A percentile compares a stretch with the other conserved stretches of the same genome.
Evolutionary conservation across 2,888 invertebrate genomes (phyloP).

Genomic region (Rutpela maculata): DNA sequence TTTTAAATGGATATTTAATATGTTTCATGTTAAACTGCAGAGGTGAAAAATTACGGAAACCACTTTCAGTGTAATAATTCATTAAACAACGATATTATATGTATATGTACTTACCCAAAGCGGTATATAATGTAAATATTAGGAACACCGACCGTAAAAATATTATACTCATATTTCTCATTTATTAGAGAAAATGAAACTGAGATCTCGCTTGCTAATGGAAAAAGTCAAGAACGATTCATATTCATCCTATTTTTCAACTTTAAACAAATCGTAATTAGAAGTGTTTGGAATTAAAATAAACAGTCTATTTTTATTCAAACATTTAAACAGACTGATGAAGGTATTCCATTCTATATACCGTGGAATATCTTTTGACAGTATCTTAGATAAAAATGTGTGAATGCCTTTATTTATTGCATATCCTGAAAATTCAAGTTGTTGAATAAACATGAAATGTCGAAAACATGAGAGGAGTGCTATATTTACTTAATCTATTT

Average conservation of each 20-base stretch:
- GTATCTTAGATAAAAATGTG: not conserved
- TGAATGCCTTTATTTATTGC: not conserved
- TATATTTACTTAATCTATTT: not conserved
- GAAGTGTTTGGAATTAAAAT: constrained; percentile 13
- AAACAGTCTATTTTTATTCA: constrained; percentile 24
- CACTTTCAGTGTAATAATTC: not conserved
- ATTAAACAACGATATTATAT: not conserved
- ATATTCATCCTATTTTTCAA: constrained; percentile 4
- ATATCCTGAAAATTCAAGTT: too few relatives aligned
- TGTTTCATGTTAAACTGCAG: too few relatives aligned
- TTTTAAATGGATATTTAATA: too few relatives aligned
- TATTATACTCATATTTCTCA: not conserved
- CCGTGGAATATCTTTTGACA: not conserved
- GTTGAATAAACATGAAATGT: not conserved
- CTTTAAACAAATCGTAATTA: constrained; percentile 24
- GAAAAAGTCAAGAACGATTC: not conserved
- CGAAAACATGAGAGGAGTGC: not conserved
- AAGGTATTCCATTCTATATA: not conserved
- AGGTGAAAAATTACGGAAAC: too few relatives aligned
- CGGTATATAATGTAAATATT: not conserved
- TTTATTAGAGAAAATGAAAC: not conserved
- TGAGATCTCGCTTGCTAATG: not conserved
- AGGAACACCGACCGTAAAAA: not conserved
- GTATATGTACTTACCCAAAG: constrained; percentile 23
- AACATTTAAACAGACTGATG: not conserved